phyloP scores from a whole-genome alignment of 2,113 vertebrate genomes.

The Falcunculus frontatus region DNA sequence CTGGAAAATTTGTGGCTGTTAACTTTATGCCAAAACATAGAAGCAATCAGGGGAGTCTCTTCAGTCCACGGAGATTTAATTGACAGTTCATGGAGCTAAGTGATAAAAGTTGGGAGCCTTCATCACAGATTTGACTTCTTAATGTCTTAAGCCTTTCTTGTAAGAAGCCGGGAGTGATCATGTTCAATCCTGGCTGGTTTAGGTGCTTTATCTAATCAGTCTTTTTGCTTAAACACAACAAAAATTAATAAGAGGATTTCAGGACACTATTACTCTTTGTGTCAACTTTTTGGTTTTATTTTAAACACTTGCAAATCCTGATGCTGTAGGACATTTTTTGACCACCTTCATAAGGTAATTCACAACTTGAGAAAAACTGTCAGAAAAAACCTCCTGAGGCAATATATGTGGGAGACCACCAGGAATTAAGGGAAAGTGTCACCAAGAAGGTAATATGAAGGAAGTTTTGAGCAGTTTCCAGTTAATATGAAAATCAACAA shows the following conservation, averaged over 20 bases:
- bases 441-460: neutral
- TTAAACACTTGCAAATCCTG: neutral
- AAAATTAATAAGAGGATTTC: neutral
- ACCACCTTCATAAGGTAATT: neutral
- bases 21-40: neutral
- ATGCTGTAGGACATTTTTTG: neutral
- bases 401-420: neutral
- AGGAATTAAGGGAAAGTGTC: neutral
- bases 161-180: neutral
- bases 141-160: neutral
- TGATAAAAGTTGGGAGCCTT: neutral
- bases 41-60: neutral
- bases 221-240: neutral
- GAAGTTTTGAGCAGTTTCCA: neutral
- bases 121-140: neutral
- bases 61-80: neutral
- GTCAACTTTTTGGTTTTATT: neutral
- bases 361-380: neutral
- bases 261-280: neutral
- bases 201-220: neutral
- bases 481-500: neutral
- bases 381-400: neutral
- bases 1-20: neutral
- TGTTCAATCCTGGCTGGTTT: neutral
- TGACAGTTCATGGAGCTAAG: neutral